Evolutionary conservation across 2,113 vertebrate species (phyloP), one percentile per base, ranked within the genome.

Genomic region (Lepisosteus osseus): DNA sequence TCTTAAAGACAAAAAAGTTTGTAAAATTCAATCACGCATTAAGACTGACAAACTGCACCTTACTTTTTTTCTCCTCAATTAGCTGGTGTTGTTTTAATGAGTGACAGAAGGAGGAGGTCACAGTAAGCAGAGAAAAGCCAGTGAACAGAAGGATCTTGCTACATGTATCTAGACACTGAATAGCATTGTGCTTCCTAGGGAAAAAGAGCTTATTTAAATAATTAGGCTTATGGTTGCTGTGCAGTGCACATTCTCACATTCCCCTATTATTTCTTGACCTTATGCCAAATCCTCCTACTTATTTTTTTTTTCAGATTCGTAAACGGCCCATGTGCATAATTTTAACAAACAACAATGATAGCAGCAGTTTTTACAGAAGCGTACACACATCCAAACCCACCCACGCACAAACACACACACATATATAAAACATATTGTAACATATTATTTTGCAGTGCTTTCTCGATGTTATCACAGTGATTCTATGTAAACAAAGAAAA

Each of bases 191-290:
- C 74, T 86, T 82, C 86, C 84, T 86, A 83, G 83, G 86, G 79
- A 83, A 82, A 86, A 82, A 85, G 85, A 77, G 84, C 90, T 89
- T 90, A 90, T 92, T 89, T 87, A 87, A 88, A 90, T 94, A 87
- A 93, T 92, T 89, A 90, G 87, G 88, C 87, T 90, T 82, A 85
- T 89, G 85, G 88, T 87, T 79, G 82, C 79, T 77, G 84, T 78
- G 75, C 78, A 84, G 83, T 84, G 82, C 86, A 90, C 82, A 92
- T 89, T 92, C 90, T 90, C 90, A 91, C 88, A 85, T 90, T 93
- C 88, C 90, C 87, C 86, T 90, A 88, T 93, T 92, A 92, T 92
- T 93, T 91, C 78, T 87, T 91, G 91, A 92, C 89, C 92, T 86
- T 79, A 83, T 87, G 90, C 88, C 93, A 89, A 90, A 92, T 89